Evolutionary conservation across 1,140 invertebrate genomes (phyloP).

Genomic region (Adelges cooleyi): DNA sequence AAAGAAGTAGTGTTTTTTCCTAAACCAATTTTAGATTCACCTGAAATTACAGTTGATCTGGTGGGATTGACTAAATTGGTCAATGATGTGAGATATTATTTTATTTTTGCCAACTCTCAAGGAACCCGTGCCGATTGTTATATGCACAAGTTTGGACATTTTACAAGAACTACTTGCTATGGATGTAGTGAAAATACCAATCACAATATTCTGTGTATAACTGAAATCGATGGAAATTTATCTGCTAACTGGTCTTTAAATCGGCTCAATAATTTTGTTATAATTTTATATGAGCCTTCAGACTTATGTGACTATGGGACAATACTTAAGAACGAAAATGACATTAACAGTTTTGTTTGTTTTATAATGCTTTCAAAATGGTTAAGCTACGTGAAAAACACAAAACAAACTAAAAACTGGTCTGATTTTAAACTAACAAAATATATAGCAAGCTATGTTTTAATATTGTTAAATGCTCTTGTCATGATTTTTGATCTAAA

Average conservation of each 20-base stretch:
- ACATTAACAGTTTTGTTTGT: conserved; percentile 1
- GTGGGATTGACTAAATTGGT: not conserved
- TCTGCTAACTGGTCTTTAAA: not conserved
- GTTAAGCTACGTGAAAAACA: not conserved
- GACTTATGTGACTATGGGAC: not conserved
- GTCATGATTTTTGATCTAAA: not conserved
- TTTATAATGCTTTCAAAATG: conserved; percentile 3
- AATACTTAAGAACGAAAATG: not conserved
- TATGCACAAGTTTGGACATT: not conserved
- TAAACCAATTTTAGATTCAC: not conserved
- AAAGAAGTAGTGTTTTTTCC: conserved; percentile 19
- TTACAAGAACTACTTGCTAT: not conserved
- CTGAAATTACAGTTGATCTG: not conserved
- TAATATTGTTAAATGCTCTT: not conserved
- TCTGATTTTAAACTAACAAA: not conserved
- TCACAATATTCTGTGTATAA: not conserved
- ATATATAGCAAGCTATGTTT: not conserved
- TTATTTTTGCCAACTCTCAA: not conserved
- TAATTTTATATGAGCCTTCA: conserved; percentile 1
- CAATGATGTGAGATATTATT: not conserved
- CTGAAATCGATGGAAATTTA: conserved; percentile 5
- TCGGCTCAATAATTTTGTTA: not conserved
- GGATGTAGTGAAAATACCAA: not conserved
- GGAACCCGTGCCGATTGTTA: not conserved
- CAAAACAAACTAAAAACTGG: not conserved